Evolutionary conservation across 30 jellyfish, hydroid and myxozoan genomes (phyloP).

Genomic region (Nemopilema nomurai): DNA sequence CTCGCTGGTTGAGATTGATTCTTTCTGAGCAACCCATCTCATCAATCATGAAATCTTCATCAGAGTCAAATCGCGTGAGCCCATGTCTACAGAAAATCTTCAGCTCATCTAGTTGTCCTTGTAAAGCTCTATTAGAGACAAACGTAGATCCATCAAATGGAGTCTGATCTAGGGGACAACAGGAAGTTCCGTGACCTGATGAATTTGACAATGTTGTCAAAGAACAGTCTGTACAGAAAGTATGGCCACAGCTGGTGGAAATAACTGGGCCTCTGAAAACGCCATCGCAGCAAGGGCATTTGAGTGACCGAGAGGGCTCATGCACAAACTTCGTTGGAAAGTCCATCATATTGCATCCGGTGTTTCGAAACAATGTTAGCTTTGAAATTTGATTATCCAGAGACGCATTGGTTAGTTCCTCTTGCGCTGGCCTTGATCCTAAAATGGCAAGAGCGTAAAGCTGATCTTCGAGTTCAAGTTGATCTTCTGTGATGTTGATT

Average conservation of each 20-base stretch:
- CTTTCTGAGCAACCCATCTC: constrained; percentile 80
- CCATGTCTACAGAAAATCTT: constrained; percentile 82
- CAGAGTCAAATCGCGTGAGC: constrained; percentile 71
- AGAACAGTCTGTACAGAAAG: constrained; percentile 74
- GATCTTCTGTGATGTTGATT: too few species aligned
- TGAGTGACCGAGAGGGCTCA: constrained; percentile 82
- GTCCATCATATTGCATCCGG: constrained; percentile 9
- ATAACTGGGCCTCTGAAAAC: constrained; percentile 79
- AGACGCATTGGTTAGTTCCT: too few species aligned
- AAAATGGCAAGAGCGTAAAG: too few species aligned
- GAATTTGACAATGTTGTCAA: constrained; percentile 2
- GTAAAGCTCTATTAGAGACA: constrained; percentile 84
- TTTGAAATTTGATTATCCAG: too few species aligned
- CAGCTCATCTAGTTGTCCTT: constrained; percentile 86
- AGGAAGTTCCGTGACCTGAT: not conserved
- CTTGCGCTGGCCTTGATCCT: too few species aligned
- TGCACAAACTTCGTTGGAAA: constrained; percentile 80
- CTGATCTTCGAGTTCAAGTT: too few species aligned
- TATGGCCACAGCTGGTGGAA: constrained; percentile 90
- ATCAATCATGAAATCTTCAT: constrained; percentile 81
- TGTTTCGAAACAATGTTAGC: too few species aligned
- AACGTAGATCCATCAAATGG: constrained; percentile 37
- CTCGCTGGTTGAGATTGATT: constrained; percentile 59
- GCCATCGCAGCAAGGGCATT: constrained; percentile 83
- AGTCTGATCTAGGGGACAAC: constrained; percentile 78